Evolutionary conservation across 2,113 vertebrate genomes (phyloP), one percentile per base, ranked within the genome.

Genomic region (Antechinus stuartii): DNA sequence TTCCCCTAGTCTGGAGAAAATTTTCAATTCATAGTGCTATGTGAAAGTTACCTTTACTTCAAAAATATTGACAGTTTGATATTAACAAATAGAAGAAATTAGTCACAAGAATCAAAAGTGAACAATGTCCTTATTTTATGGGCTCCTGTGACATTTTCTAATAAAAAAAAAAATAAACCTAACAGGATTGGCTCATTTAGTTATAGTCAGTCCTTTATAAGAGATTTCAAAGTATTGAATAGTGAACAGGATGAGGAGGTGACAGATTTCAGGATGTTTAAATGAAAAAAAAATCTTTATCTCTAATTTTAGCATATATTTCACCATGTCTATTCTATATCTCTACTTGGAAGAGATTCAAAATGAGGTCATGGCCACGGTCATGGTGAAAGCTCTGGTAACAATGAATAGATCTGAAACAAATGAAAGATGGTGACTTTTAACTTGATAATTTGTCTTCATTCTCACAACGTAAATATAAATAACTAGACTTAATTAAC

Each of bases 401-500:
- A n/a, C 30, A 68, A 68, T 68, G 61, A 16, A 68, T 10, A 35
- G 30, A 68, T 30, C 30, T 6, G 4, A 19, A 76, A 76, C n/a
- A 76, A n/a, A 35, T 68, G 27, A 35, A 68, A 76, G 4, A n/a
- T 9, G 6, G 12, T 76, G 61, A 76, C 6, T 76, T 76, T n/a
- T 35, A n/a, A 57, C 53, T 94, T 54, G 76, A 91, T 30, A 52
- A 25, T 92, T 47, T 47, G 54, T 52, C 95, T 96, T 95, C 46
- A n/a, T 90, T 95, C 68, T 53, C 55, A 76, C 91, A 95, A 91
- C 91, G 27, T 52, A 54, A 26, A 90, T 92, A 94, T 96, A 54
- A 94, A 93, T 91, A 30, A 93, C 54, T 95, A 93, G 61, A 76
- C 12, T 93, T 95, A 93, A 97, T 94, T 92, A 7, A 91, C 22